Evolutionary conservation across 2,113 vertebrate species (phyloP).

Genomic region (Perca schrenkii): DNA sequence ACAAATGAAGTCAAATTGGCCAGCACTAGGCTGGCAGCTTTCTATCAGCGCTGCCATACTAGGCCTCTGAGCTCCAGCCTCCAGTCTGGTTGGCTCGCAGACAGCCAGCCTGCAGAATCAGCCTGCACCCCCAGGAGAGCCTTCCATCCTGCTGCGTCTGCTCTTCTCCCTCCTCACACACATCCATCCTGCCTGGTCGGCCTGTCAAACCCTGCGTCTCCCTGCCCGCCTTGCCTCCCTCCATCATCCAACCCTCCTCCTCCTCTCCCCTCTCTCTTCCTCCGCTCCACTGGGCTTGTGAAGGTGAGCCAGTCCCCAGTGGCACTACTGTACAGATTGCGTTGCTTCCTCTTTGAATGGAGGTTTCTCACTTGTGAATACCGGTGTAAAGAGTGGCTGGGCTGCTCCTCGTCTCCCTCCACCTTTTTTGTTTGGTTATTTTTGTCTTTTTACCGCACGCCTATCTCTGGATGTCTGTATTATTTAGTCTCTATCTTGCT

Average conservation of each 20-base stretch:
- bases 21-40: conserved; percentile 35
- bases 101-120: conserved; percentile 69
- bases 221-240: conserved; percentile 7
- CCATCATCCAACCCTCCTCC: background rate
- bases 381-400: conserved; percentile 26
- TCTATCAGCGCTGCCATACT: conserved; percentile 52
- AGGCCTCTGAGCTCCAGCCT: conserved; percentile 43
- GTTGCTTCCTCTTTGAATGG: conserved; percentile 69
- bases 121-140: conserved; percentile 69
- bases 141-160: conserved; percentile 75
- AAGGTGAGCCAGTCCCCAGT: conserved; percentile 80
- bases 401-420: conserved; percentile 1
- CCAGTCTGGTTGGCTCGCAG: conserved; percentile 51
- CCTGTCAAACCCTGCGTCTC: conserved; percentile 64
- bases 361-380: conserved; percentile 58
- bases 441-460: conserved; percentile 5
- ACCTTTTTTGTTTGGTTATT: conserved; percentile 37
- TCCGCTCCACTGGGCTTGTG: conserved; percentile 74
- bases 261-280: conserved; percentile 47
- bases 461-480: conserved; percentile 35
- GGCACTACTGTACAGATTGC: conserved; percentile 78
- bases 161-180: conserved; percentile 71
- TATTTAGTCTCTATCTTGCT: conserved; percentile 40
- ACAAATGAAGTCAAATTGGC: conserved; percentile 51
- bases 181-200: conserved; percentile 72